Base-by-base conservation (phyloP, 2,888 invertebrate genomes). In the Acleris sparsana region DNA sequence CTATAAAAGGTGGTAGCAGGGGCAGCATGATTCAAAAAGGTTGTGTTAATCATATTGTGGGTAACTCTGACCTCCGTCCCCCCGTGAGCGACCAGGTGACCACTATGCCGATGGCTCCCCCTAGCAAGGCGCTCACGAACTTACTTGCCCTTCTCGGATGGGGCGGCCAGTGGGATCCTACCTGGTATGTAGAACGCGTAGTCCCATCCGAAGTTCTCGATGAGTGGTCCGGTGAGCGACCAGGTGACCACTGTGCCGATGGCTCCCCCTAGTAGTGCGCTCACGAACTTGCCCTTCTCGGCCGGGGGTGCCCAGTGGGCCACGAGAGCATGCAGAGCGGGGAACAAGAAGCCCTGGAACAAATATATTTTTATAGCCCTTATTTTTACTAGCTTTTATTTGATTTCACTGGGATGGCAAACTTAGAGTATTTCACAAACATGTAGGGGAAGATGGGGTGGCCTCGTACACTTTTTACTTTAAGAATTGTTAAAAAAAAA, bases 221-320 rank as follows among this genome's bases (percentile, higher is more conserved):
- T 95, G 1, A 96, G 89, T 0, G 93, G 83, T 5, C 96, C 95
- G 44, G 95, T 93, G 25, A 95, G 85, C 0, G 95, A 95, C 93
- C 95, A 96, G 0, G 96, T 95, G 57, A 96, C 89, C 4, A 95
- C 94, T 0, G 96, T 96, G 1, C 95, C 96, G 59, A 96, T 94
- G 0, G 96, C 95, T 4, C 96, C 96, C 0, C 96, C 96, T 73
- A 96, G 93, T 51, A 92, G 71, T 0, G 90, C 84, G 76, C 95
- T 94, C 3, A 96, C 93, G 73, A 96, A 96, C 79, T 95, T 95
- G 7, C 95, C 94, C 80, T 95, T 95, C 80, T 96, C 96, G 13
- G 93, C 89, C 0, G 96, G 96, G 0, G 96, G 96, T 0, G 96
- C 93, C 96, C 96, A 96, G 75, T 94, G 94, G 0, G 96, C 95